Evolutionary conservation across 2,888 invertebrate species (phyloP).

Genomic region (Tanypteryx hageni): DNA sequence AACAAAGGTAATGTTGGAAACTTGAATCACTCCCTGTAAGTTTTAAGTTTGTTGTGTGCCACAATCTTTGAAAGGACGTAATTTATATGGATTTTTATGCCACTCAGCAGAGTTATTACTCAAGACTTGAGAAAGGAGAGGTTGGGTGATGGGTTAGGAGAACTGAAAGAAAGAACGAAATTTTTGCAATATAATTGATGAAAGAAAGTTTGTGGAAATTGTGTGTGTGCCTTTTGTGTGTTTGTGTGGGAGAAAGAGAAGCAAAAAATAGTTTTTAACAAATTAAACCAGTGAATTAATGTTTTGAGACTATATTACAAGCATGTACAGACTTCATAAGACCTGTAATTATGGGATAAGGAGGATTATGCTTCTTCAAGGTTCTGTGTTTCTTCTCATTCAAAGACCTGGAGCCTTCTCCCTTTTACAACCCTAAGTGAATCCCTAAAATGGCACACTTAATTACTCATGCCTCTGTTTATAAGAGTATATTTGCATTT

Average conservation of each 20-base stretch:
- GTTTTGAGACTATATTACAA: slow-evolving; percentile 43
- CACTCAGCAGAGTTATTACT: not conserved
- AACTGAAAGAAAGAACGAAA: not conserved
- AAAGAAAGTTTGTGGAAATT: not conserved
- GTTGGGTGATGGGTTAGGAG: not conserved
- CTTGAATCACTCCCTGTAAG: not conserved
- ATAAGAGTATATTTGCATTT: slow-evolving; percentile 65
- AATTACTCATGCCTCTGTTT: slow-evolving; percentile 58
- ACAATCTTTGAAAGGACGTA: not conserved
- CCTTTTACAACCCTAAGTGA: slow-evolving; percentile 30
- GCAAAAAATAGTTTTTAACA: slow-evolving; percentile 36
- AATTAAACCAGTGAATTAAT: slow-evolving; percentile 30
- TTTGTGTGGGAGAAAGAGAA: slow-evolving; percentile 25
- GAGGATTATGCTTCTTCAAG: slow-evolving; percentile 48
- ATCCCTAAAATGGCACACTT: slow-evolving; percentile 46
- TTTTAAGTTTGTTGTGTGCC: slow-evolving; percentile 58
- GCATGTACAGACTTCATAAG: slow-evolving; percentile 30
- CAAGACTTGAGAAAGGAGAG: not conserved
- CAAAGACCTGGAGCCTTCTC: slow-evolving; percentile 44
- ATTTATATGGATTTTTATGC: slow-evolving; percentile 33
- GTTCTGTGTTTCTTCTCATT: slow-evolving; percentile 40
- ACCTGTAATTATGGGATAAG: slow-evolving; percentile 43
- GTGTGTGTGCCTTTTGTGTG: slow-evolving; percentile 39
- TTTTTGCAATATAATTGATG: slow-evolving; percentile 9
- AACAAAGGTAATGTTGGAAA: slow-evolving; percentile 10